phyloP scores from a whole-genome alignment of 2,113 vertebrate genomes.

The Albula glossodonta region DNA sequence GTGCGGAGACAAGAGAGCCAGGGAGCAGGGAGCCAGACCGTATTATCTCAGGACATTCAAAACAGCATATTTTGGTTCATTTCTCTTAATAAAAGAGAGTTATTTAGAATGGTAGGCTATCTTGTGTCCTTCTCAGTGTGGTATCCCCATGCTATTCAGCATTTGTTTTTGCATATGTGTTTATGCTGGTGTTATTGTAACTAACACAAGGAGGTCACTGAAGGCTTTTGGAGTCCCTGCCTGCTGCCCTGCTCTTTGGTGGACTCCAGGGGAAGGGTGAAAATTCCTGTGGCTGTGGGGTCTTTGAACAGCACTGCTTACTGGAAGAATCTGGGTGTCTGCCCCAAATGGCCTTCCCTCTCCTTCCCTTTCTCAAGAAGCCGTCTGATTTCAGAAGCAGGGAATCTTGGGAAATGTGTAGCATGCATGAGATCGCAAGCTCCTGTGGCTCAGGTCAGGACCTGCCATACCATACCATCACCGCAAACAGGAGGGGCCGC shows the following conservation, averaged over 20 bases:
- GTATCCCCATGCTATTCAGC: not conserved
- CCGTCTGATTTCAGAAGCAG: not conserved
- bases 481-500: not conserved
- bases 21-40: not conserved
- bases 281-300: slow-evolving; percentile 6
- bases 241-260: not conserved
- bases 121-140: not conserved
- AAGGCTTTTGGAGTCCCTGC: not conserved
- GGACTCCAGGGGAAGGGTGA: slow-evolving; percentile 2
- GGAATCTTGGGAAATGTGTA: not conserved
- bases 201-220: not conserved
- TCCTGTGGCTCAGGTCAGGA: not conserved
- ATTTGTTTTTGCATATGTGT: not conserved
- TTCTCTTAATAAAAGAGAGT: not conserved
- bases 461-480: not conserved
- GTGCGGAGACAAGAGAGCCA: not conserved
- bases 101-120: not conserved
- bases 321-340: not conserved
- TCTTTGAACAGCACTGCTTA: not conserved
- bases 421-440: not conserved
- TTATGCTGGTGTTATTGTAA: not conserved
- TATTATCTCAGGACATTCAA: not conserved
- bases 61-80: not conserved
- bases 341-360: not conserved
- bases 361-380: not conserved